These are phyloP conservation scores for Subacronicta megacephala DNA, from an alignment of 2,888 invertebrate genomes.

Conservation along the genomic window DNA sequence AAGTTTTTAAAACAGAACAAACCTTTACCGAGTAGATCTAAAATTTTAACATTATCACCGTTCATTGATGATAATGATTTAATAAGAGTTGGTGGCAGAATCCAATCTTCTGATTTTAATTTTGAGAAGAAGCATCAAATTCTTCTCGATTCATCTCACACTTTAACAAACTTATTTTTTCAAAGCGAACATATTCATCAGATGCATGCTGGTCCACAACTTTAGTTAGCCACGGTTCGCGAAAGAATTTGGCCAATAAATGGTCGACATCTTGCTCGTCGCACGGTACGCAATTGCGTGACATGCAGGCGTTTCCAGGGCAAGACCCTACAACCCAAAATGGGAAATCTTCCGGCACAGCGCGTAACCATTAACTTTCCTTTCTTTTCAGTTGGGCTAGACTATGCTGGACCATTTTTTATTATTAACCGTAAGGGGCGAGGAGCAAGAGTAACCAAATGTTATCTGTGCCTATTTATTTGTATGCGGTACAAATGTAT, in stretches of 20 bases:
- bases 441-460: slow-evolving; percentile 3
- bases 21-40: not conserved
- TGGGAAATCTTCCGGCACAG: slow-evolving; percentile 8
- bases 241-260: slow-evolving; percentile 19
- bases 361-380: slow-evolving; percentile 2
- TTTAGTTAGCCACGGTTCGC: not conserved
- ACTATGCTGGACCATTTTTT: slow-evolving; percentile 14
- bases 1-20: not conserved
- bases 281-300: slow-evolving; percentile 8
- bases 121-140: slow-evolving; percentile 20
- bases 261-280: slow-evolving; percentile 15
- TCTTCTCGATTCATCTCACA: not conserved
- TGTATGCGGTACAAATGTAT: slow-evolving; percentile 4
- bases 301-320: slow-evolving; percentile 6
- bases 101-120: not conserved
- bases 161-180: not conserved
- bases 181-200: not conserved
- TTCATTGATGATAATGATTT: not conserved
- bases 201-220: not conserved
- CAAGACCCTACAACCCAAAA: slow-evolving; percentile 5
- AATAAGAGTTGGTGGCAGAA: not conserved
- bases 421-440: slow-evolving; percentile 10
- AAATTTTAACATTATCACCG: not conserved
- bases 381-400: slow-evolving; percentile 9
- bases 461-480: not conserved